Evolutionary conservation across 2,797 vertebrate species (phyloP), one percentile per base, ranked within the genome.

Genomic region (Cyprinodon diabolis): DNA sequence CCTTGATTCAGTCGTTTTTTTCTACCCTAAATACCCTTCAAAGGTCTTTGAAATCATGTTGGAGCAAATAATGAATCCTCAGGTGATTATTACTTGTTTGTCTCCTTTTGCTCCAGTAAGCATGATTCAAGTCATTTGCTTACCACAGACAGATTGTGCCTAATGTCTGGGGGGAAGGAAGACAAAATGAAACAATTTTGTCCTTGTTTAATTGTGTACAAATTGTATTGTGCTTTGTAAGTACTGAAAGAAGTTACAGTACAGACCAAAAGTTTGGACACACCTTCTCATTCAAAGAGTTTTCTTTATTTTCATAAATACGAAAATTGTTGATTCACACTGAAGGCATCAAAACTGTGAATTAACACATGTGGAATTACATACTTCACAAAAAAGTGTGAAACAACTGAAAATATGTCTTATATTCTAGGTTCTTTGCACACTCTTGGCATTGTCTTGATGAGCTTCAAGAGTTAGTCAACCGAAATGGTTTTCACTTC

Each of bases 1-100:
- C 17, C 52, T 67, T 77, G 72, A 68, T 69, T 73, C 62, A 55
- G 74, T 87, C 78, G 62, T 84, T 45, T 68, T 68, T 54, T 54
- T 72, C 11, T 25, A 60, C 19, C 40, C 51, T 62, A 1, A 67
- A 63, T 75, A 57, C 68, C 66, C 63, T 76, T 48, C 51, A 66
- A 74, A 68, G 40, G 19, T 81, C 62, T 76, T 76, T 80, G 40
- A 82, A 78, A 69, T 70, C 76, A 73, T 43, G 17, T 23, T 68
- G 65, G 71, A 78, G 21, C 21, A 70, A 66, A 75, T 68, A 82
- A 81, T 73, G 17, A 82, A 74, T 69, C 65, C 48, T 63, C 47
- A 47, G 48, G 47, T 43, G 56, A 52, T 77, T 72, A 35, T 71
- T 72, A 57, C 6, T 65, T 78, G 35, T 73, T 80, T 71, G 49